Evolutionary conservation across 2,113 vertebrate species (phyloP).

Genomic region (Rhabdomys dilectus): DNA sequence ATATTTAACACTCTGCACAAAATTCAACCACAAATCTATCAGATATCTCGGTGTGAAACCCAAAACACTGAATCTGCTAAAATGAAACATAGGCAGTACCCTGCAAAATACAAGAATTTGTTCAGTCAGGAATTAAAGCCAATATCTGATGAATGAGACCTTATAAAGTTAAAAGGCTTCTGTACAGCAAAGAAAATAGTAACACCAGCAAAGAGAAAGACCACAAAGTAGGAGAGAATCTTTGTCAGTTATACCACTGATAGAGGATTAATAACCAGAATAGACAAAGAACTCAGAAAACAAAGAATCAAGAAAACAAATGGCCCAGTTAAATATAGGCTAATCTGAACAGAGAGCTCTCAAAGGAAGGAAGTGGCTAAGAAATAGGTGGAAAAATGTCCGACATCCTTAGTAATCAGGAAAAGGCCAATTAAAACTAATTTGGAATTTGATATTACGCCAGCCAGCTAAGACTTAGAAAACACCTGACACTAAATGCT

Average conservation of each 20-base stretch:
- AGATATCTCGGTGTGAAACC: not conserved
- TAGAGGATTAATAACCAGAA: not conserved
- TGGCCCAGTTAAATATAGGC: not conserved
- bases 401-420: not conserved
- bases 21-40: not conserved
- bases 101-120: not conserved
- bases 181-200: not conserved
- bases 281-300: not conserved
- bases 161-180: not conserved
- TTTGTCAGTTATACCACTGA: not conserved
- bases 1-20: not conserved
- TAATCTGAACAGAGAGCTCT: not conserved
- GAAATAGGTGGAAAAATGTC: not conserved
- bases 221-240: not conserved
- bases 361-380: not conserved
- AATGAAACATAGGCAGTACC: not conserved
- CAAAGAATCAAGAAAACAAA: not conserved
- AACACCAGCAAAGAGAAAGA: not conserved
- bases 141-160: not conserved
- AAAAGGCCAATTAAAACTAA: not conserved
- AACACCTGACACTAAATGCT: not conserved
- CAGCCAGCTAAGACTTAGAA: not conserved
- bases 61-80: not conserved
- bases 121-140: not conserved
- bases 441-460: not conserved